Evolutionary conservation across 2,797 vertebrate species (phyloP), one percentile per base, ranked within the genome.

Genomic region (Cottoperca gobio): DNA sequence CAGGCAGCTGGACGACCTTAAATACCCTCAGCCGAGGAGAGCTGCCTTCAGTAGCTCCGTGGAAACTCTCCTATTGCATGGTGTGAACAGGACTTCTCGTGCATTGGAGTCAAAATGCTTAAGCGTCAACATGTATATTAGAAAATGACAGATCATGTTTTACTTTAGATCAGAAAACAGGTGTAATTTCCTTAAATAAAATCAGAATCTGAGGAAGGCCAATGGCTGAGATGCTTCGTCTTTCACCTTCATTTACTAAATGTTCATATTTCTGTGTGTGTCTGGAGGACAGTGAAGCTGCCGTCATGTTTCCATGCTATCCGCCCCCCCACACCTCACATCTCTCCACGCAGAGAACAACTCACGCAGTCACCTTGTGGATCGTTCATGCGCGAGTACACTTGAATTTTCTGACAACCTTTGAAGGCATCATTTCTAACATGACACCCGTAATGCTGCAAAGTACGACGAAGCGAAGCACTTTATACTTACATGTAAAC

Each of bases 1-100:
- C 9, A 66, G 70, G 64, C 67, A 73, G 74, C 59, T n/a, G 63
- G 16, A 72, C 60, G 81, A 90, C 88, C 84, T 88, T 71, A 89
- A 77, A 91, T 76, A 79, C 66, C 81, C 91, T 78, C 76, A 75
- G 58, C 75, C 65, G 50, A 60, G 54, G 62, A 50, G 39, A 68
- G 62, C 81, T 83, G 85, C 78, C 61, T 86, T 90, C 80, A 79
- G 0, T 40, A 42, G 31, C 61, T 65, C 42, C 77, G 72, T 28
- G 65, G 52, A 86, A 82, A 81, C 53, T 59, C 46, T 43, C 16
- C 4, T 5, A 53, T 63, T 48, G 3, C 24, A 58, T 33, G 10
- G 53, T 26, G 71, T n/a, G 60, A 71, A 73, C 26, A 39, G 33
- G 49, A 58, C 12, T 33, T 17, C 39, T 9, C 7, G 26, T 21